These are phyloP conservation scores for Corythornis madagascariensis DNA, from an alignment of 2,113 vertebrate species.

Conservation along the genomic window DNA sequence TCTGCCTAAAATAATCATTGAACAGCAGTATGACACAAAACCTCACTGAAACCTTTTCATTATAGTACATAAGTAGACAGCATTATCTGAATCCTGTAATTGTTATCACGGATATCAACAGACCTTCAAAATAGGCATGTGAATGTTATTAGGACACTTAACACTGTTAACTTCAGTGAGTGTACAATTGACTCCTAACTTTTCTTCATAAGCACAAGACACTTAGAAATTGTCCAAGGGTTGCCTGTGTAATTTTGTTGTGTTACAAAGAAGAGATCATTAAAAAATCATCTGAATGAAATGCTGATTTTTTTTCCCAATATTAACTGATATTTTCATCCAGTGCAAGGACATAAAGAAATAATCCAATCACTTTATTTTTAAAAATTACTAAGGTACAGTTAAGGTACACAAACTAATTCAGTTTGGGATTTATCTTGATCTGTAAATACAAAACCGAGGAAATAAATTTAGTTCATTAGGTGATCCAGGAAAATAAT, in stretches of 20 bases:
- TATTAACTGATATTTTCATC: not conserved
- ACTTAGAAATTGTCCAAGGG: not conserved
- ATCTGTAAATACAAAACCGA: not conserved
- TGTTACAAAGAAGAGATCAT: not conserved
- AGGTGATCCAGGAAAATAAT: not conserved
- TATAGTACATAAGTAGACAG: not conserved
- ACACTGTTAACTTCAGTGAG: not conserved
- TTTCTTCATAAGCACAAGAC: not conserved
- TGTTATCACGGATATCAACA: not conserved
- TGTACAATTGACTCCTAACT: not conserved
- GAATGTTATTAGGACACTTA: not conserved
- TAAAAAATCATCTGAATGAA: not conserved
- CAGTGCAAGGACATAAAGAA: not conserved
- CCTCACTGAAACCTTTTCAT: not conserved
- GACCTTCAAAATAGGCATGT: not conserved
- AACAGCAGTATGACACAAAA: not conserved
- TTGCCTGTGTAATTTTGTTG: not conserved
- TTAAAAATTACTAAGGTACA: not conserved
- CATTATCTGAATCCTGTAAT: not conserved
- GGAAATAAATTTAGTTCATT: not conserved
- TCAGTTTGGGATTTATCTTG: not conserved
- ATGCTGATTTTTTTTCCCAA: not conserved
- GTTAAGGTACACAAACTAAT: not conserved
- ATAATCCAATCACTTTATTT: not conserved
- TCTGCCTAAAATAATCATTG: not conserved